A percentile compares a stretch with the other conserved stretches of the same genome.
Evolutionary conservation across 53 echinoderm and acorn worm species (phyloP).

Genomic region (Hippasteria phrygiana): DNA sequence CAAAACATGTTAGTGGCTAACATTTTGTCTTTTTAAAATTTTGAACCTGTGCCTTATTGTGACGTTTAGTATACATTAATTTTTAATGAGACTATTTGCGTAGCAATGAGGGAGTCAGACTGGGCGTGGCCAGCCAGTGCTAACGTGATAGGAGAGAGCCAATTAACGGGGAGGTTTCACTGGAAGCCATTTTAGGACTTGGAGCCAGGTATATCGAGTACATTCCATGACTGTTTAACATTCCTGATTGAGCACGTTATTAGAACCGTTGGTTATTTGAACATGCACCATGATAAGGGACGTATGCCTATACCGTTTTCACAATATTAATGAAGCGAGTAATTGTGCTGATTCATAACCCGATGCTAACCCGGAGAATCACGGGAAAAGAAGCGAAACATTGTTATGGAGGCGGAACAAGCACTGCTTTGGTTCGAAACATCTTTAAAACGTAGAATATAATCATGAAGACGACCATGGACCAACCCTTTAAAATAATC

Average conservation of each 20-base stretch:
- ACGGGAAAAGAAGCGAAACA: background rate
- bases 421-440: too few relatives aligned
- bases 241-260: background rate
- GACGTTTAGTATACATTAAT: background rate
- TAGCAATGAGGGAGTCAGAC: background rate
- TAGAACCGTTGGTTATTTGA: too few relatives aligned
- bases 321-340: too few relatives aligned
- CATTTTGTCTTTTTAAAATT: background rate
- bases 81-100: background rate
- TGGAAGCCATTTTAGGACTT: too few relatives aligned
- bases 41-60: background rate
- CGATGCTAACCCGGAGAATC: background rate
- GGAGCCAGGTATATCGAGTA: background rate
- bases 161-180: too few relatives aligned
- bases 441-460: too few relatives aligned
- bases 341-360: background rate
- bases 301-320: too few relatives aligned
- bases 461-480: too few relatives aligned
- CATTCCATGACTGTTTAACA: background rate
- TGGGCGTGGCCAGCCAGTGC: background rate
- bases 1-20: background rate
- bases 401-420: too few relatives aligned
- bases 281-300: too few relatives aligned
- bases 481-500: too few relatives aligned
- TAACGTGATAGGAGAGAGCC: too few relatives aligned